Evolutionary conservation across 2,888 invertebrate species (phyloP).

Genomic region (Drosophila prostipennis): DNA sequence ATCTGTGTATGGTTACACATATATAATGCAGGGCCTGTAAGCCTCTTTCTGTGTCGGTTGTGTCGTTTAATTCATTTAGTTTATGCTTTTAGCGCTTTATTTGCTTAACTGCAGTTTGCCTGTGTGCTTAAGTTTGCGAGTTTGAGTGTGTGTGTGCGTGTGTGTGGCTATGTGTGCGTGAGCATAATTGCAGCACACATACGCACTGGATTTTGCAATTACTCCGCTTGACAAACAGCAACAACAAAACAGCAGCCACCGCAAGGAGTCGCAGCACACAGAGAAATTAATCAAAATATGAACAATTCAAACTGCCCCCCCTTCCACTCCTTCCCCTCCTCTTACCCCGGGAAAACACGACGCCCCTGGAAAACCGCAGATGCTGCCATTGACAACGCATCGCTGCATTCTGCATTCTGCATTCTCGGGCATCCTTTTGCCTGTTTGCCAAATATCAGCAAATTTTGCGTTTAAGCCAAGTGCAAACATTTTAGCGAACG

Average conservation of each 20-base stretch:
- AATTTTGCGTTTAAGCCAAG: conserved; percentile 62
- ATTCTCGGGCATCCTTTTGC: conserved; percentile 3
- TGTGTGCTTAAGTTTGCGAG: conserved; percentile 22
- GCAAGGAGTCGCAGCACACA: conserved; percentile 23
- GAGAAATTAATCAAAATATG: conserved; percentile 72
- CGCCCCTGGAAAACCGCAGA: conserved; percentile 35
- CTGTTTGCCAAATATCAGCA: conserved; percentile 45
- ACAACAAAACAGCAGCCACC: conserved; percentile 18
- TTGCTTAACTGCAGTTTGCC: conserved; percentile 62
- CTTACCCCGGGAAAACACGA: not conserved
- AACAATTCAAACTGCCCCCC: conserved; percentile 59
- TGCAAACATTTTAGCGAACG: conserved; percentile 67
- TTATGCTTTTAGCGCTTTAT: conserved; percentile 67
- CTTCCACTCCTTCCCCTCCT: not conserved
- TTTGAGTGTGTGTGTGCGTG: conserved; percentile 15
- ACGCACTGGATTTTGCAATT: conserved; percentile 63
- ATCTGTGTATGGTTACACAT: too few relatives aligned
- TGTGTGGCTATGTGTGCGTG: conserved; percentile 40
- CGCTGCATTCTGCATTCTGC: conserved; percentile 15
- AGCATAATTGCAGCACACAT: conserved; percentile 37
- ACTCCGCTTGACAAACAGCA: conserved; percentile 63
- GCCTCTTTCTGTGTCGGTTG: conserved; percentile 41
- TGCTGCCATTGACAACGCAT: conserved; percentile 57
- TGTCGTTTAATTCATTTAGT: conserved; percentile 71
- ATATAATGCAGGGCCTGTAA: conserved; percentile 13